Percentiles rank a stretch among this genome's conserved stretches.
Conservation (phyloP, 2,797 vertebrate genomes). For the Acridotheres tristis region DNA sequence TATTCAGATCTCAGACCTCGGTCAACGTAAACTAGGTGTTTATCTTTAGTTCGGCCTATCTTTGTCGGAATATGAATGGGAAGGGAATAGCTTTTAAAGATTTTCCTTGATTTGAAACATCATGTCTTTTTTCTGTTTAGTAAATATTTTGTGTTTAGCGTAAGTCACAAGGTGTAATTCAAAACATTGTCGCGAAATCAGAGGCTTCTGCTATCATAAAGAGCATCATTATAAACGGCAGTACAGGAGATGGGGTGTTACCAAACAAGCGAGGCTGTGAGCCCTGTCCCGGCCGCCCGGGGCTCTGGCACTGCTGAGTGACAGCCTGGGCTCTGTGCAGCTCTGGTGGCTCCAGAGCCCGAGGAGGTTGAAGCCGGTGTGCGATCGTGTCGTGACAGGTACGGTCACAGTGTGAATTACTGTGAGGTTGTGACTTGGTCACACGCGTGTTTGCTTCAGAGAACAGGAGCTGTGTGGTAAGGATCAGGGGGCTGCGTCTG, state of each 20-base stretch:
- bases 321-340: rapidly evolving
- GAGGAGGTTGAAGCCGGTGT: rapidly evolving
- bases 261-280: neutral
- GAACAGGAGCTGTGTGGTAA: neutral
- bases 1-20: neutral
- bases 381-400: rapidly evolving
- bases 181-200: neutral
- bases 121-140: rapidly evolving
- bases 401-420: neutral
- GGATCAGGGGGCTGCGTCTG: neutral
- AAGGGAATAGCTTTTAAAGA: neutral
- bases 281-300: neutral
- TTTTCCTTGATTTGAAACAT: neutral
- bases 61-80: neutral
- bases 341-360: rapidly evolving
- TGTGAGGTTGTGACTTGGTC: neutral
- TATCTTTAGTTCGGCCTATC: neutral
- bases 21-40: neutral
- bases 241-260: rapidly evolving
- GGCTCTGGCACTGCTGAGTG: rapidly evolving
- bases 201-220: rapidly evolving
- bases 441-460: rapidly evolving
- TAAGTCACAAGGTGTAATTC: neutral
- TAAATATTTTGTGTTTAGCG: neutral
- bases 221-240: rapidly evolving